These are phyloP conservation scores for Urocyon cinereoargenteus DNA, from an alignment of 2,797 vertebrate genomes.

Conservation along the genomic window DNA sequence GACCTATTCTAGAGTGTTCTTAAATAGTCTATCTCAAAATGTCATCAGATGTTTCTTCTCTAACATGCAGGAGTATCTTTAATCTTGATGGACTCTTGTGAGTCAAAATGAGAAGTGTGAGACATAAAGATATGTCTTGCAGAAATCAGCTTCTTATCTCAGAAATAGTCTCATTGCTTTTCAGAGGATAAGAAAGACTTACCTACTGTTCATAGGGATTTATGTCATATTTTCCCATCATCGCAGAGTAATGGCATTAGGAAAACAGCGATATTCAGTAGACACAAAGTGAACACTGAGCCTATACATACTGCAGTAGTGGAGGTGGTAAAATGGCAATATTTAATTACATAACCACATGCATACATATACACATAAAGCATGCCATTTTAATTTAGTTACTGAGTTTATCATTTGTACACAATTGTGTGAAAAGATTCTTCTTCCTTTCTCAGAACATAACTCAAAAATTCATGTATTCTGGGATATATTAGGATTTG, in stretches of 20 bases:
- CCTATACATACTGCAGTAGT: neutral
- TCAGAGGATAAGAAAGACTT: neutral
- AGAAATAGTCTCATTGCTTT: neutral
- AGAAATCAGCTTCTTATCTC: neutral
- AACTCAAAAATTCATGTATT: constrained; percentile 17
- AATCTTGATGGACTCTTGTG: constrained; percentile 19
- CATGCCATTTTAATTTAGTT: neutral
- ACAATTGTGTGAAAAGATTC: neutral
- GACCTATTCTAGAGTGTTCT: neutral
- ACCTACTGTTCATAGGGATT: neutral
- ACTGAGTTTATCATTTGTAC: neutral
- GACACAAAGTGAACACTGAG: neutral
- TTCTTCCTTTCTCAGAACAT: constrained; percentile 9
- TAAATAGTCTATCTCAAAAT: neutral
- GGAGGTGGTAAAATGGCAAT: too few relatives aligned
- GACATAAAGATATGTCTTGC: neutral
- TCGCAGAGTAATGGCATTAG: neutral
- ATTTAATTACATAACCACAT: neutral
- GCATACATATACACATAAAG: neutral
- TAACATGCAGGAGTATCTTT: neutral
- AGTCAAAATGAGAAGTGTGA: neutral
- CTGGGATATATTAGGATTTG: neutral
- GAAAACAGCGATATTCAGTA: neutral
- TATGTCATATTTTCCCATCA: neutral
- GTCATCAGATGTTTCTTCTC: neutral